A percentile compares a stretch with the other conserved stretches of the same genome.
Evolutionary conservation across 1,140 invertebrate genomes (phyloP).

Genomic region (Lysiphlebus fabarum): DNA sequence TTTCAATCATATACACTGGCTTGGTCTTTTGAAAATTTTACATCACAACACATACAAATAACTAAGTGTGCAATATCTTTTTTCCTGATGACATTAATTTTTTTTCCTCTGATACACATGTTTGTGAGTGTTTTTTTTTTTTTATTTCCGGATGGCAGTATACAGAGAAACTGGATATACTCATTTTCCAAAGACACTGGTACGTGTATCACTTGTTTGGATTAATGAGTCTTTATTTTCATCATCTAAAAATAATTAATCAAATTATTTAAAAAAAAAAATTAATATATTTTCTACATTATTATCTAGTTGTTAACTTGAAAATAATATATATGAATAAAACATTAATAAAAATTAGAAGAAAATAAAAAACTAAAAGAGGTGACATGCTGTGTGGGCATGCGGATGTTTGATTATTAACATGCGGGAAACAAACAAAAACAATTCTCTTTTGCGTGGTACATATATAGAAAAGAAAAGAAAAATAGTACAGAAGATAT

Average conservation of each 20-base stretch:
- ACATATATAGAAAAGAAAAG: no score
- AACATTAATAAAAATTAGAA: not conserved
- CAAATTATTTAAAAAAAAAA: not conserved
- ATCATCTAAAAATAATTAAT: constrained; percentile 12
- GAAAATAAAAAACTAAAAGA: not conserved
- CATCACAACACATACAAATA: not conserved
- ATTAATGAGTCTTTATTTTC: constrained; percentile 3
- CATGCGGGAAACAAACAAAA: constrained; percentile 19
- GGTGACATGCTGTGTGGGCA: constrained; percentile 6
- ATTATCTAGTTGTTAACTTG: no score
- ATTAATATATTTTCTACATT: not conserved
- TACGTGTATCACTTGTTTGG: constrained; percentile 13
- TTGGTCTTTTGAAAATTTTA: not conserved
- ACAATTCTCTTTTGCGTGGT: constrained; percentile 15
- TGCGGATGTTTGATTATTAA: constrained; percentile 21
- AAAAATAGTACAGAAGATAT: constrained; percentile 4
- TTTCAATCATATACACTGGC: constrained; percentile 17
- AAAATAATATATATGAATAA: not conserved
- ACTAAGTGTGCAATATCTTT: not conserved
- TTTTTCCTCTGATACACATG: not conserved
- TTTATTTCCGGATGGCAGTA: not conserved
- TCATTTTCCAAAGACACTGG: constrained; percentile 17
- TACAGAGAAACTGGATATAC: constrained; percentile 16
- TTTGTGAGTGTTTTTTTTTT: not conserved
- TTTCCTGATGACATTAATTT: not conserved